phyloP scores from a whole-genome alignment of 2,888 invertebrate species.

The Tetragnatha montana region DNA sequence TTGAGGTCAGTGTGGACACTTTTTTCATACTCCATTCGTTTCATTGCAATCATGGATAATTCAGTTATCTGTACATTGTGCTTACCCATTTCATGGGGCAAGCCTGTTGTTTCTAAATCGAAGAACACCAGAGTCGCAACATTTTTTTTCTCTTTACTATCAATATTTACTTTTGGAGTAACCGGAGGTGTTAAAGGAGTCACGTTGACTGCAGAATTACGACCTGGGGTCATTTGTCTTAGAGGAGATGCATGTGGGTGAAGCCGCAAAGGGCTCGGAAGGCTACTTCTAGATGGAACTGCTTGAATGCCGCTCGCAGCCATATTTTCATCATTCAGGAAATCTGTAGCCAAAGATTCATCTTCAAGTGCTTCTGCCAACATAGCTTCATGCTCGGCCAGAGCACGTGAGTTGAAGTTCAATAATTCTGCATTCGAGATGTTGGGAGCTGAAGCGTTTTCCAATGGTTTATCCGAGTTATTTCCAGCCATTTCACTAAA shows the following conservation, averaged over 20 bases:
- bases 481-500: background rate
- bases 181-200: background rate
- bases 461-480: background rate
- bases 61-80: slow-evolving; percentile 83
- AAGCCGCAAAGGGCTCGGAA: background rate
- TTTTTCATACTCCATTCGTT: slow-evolving; percentile 75
- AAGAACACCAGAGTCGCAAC: slow-evolving; percentile 81
- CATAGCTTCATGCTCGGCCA: background rate
- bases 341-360: background rate
- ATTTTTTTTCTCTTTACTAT: background rate
- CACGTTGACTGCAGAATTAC: background rate
- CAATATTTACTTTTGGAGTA: background rate
- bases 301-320: background rate
- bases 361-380: background rate
- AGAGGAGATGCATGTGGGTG: background rate
- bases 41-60: slow-evolving; percentile 81
- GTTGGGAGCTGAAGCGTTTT: too few relatives aligned
- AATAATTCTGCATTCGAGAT: background rate
- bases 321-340: background rate
- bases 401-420: background rate
- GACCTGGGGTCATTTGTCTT: background rate
- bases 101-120: slow-evolving; percentile 84
- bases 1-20: slow-evolving; percentile 30
- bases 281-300: background rate
- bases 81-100: slow-evolving; percentile 77